Evolutionary conservation across 1,140 invertebrate genomes (phyloP).

Genomic region (Drosophila orena): DNA sequence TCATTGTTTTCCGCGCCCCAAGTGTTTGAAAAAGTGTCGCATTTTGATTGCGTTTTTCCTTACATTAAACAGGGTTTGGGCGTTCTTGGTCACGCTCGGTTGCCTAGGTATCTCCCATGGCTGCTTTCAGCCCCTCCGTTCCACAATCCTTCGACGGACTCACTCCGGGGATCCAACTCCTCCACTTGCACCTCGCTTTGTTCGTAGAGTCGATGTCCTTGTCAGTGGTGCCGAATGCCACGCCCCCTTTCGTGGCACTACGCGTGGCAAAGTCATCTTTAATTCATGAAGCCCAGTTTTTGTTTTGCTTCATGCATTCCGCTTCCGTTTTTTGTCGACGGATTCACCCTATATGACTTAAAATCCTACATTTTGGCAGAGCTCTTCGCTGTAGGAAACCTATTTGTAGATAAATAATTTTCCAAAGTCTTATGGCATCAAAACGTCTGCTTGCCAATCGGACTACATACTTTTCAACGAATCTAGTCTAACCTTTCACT

Average conservation of each 20-base stretch:
- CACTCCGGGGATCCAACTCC: conserved; percentile 17
- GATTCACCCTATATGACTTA: conserved; percentile 31
- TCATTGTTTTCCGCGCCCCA: conserved; percentile 71
- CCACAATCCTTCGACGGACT: conserved; percentile 54
- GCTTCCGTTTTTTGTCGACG: conserved; percentile 15
- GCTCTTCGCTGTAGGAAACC: background rate
- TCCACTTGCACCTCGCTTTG: conserved; percentile 51
- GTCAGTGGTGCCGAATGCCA: conserved; percentile 30
- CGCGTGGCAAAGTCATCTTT: conserved; percentile 67
- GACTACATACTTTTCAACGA: too few relatives aligned
- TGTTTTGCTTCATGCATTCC: conserved; percentile 36
- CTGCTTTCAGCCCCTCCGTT: background rate
- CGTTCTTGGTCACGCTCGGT: conserved; percentile 55
- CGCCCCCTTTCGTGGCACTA: conserved; percentile 47
- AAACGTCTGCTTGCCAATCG: too few relatives aligned
- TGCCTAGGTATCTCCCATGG: conserved; percentile 27
- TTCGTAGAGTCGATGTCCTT: conserved; percentile 41
- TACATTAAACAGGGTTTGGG: conserved; percentile 69
- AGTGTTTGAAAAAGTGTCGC: conserved; percentile 82
- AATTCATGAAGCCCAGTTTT: conserved; percentile 69
- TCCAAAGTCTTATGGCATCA: background rate
- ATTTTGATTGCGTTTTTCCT: conserved; percentile 80
- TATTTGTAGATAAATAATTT: conserved; percentile 28
- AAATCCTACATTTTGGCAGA: conserved; percentile 6
- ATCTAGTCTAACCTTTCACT: too few relatives aligned